phyloP scores from a whole-genome alignment of 2,797 vertebrate species.

The Netta rufina region DNA sequence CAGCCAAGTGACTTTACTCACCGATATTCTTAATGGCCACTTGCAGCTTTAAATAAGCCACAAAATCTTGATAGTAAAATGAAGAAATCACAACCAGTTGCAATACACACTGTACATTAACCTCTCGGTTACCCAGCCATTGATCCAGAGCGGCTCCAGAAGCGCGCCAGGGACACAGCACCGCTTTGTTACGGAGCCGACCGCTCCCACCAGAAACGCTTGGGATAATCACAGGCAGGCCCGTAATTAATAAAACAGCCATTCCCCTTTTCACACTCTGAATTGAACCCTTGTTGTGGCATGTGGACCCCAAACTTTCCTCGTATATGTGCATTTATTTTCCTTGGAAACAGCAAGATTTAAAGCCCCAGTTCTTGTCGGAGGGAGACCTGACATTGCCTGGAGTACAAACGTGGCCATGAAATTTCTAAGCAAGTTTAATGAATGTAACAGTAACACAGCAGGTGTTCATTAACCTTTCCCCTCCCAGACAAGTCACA shows the following conservation, averaged over 20 bases:
- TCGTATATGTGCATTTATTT: rapidly evolving
- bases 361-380: not conserved
- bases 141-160: not conserved
- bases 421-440: not conserved
- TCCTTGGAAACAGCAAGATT: too few species aligned
- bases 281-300: rapidly evolving
- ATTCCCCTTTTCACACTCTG: too few species aligned
- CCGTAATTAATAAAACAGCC: rapidly evolving
- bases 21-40: rapidly evolving
- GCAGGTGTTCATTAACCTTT: not conserved
- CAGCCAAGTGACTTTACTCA: not conserved
- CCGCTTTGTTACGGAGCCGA: rapidly evolving
- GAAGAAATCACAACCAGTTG: not conserved
- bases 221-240: not conserved
- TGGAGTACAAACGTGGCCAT: rapidly evolving
- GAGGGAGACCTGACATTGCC: not conserved
- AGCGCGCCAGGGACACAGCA: rapidly evolving
- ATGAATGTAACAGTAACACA: not conserved
- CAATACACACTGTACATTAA: not conserved
- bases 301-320: not conserved
- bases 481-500: not conserved
- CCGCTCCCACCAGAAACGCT: rapidly evolving
- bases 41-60: not conserved
- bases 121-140: rapidly evolving
- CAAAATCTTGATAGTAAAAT: not conserved